Evolutionary conservation across 2,888 invertebrate genomes (phyloP).

Genomic region (Gortyna flavago): DNA sequence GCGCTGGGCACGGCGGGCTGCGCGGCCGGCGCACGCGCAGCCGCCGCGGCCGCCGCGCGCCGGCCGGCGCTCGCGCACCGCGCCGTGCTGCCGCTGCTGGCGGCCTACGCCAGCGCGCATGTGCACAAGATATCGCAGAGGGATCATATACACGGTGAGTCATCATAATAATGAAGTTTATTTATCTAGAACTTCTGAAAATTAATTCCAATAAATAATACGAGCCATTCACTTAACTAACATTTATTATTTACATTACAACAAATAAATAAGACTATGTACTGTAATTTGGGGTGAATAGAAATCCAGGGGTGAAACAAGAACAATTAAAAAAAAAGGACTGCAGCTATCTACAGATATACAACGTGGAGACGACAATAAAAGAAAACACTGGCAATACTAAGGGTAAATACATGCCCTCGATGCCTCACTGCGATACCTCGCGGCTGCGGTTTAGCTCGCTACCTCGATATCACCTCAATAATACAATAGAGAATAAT

Average conservation of each 20-base stretch:
- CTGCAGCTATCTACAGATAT: too few species aligned
- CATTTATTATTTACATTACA: slow-evolving; percentile 34
- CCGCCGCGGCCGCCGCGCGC: slow-evolving; percentile 35
- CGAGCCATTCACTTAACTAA: slow-evolving; percentile 14
- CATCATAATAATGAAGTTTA: too few species aligned
- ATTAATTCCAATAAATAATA: slow-evolving; percentile 9
- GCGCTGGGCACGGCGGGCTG: slow-evolving; percentile 45
- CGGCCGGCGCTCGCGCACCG: slow-evolving; percentile 51
- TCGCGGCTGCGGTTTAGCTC: too few species aligned
- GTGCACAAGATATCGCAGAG: slow-evolving; percentile 78
- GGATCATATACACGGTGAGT: slow-evolving; percentile 81
- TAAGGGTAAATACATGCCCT: neutral
- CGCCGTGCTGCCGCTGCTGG: slow-evolving; percentile 78
- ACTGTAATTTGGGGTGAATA: neutral
- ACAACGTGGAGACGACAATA: neutral
- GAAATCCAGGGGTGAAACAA: too few species aligned
- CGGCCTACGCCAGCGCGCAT: slow-evolving; percentile 73
- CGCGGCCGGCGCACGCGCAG: slow-evolving; percentile 51
- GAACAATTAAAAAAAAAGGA: neutral
- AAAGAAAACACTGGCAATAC: neutral
- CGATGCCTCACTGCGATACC: too few species aligned
- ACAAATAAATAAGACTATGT: slow-evolving; percentile 33
- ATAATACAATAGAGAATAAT: too few species aligned
- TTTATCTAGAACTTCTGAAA: too few species aligned
- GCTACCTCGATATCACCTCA: too few species aligned